Evolutionary conservation across 2,888 invertebrate genomes (phyloP), one percentile per base, ranked within the genome.

Genomic region (Noctua fimbriata): DNA sequence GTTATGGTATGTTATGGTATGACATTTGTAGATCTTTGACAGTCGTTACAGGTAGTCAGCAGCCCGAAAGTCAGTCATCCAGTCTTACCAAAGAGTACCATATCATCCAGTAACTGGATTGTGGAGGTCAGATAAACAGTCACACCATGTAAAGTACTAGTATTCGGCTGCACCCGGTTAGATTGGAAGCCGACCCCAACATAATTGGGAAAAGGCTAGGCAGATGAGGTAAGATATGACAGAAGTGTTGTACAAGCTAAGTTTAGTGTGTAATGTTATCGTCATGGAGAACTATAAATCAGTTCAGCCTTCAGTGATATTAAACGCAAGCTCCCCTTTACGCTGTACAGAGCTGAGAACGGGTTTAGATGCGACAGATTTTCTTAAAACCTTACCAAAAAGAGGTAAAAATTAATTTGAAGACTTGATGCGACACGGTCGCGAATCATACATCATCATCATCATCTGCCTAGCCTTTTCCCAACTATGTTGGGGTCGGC

Each of bases 261-360:
- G 80, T 69, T 82, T 63, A 76, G 83, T 69, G 69, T 73, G 69
- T 87, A 75, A 92, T 92, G 90, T 92, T 93, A 92, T 92, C 91
- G 89, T 89, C 89, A 90, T 91, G 91, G 90, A 89, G 83, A 87
- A 92, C 93, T 89, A 92, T 94, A 93, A 94, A 94, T 94, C 94
- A 94, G 93, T 92, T 93, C 91, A 92, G 92, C 88, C 92, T 91
- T 91, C 91, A 90, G 90, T 90, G 88, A 92, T 93, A 94, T 94
- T 92, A 93, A 92, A 91, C 89, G 92, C 89, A 90, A 79, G 49
- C 74, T 82, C 80, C 86, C 85, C 84, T n/a, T 7, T 73, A 71
- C 28, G 36, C 5, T 36, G 0, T 10, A 72, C 28, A 89, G 89
- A 89, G 28, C 69, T 78, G 1, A 1, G 32, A 79, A 77, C 5